Percentiles rank a stretch among this genome's conserved stretches.
These are phyloP conservation scores for Agrenia bidenticulata DNA, from an alignment of 2,888 invertebrate species.

Conservation along the genomic window DNA sequence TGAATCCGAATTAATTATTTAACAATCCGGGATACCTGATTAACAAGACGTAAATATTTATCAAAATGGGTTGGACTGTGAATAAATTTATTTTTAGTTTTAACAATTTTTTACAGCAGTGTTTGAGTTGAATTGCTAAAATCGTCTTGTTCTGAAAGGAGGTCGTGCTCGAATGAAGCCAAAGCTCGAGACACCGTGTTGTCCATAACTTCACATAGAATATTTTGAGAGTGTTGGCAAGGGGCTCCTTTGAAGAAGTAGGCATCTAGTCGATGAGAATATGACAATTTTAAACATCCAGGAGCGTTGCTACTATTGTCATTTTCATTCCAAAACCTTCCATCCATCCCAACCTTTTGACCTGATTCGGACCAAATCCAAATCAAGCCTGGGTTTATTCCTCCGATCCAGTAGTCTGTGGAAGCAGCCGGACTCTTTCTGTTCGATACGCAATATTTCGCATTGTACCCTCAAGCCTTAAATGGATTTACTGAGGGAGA, in stretches of 20 bases:
- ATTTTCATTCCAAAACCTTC: slow-evolving; percentile 52
- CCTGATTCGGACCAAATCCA: slow-evolving; percentile 53
- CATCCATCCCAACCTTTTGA: slow-evolving; percentile 49
- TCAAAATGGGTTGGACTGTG: no score
- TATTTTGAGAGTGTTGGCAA: slow-evolving; percentile 48
- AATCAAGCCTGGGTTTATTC: slow-evolving; percentile 50
- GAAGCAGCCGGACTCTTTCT: slow-evolving; percentile 34
- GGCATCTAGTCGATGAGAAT: slow-evolving; percentile 41
- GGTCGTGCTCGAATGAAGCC: slow-evolving; percentile 41
- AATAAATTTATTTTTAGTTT: no score
- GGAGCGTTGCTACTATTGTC: slow-evolving; percentile 47
- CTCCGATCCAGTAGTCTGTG: slow-evolving; percentile 52
- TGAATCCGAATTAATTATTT: no score
- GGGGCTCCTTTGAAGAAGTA: slow-evolving; percentile 49
- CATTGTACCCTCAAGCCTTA: background rate
- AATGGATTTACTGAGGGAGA: background rate
- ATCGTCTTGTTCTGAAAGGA: slow-evolving; percentile 22
- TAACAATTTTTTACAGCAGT: no score
- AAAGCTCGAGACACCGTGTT: slow-evolving; percentile 49
- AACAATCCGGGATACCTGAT: no score
- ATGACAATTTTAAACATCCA: slow-evolving; percentile 50
- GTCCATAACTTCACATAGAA: slow-evolving; percentile 49
- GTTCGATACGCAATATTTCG: background rate
- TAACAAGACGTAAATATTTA: no score
- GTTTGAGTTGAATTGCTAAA: no score